Base-by-base conservation (phyloP, 2,888 invertebrate species). In the Parnassius apollo region DNA sequence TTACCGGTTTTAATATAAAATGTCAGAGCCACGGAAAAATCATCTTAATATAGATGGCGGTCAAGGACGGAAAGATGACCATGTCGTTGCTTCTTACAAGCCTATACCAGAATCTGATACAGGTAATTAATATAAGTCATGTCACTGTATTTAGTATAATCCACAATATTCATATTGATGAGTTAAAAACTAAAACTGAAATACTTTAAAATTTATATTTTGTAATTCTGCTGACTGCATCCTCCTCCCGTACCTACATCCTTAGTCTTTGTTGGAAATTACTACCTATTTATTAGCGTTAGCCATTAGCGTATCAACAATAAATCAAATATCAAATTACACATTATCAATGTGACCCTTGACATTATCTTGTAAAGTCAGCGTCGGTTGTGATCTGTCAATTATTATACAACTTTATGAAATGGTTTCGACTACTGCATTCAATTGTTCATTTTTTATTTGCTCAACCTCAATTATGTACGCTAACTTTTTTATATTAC, bases 21-120 rank as follows among this genome's bases (percentile, higher is more conserved):
- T 91, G 91, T 81, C 90, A 68, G 89, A 91, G 72, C 69, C 88
- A 65, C 82, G 85, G 70, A 89, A 87, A 77, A 89, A 86, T 69
- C 87, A 86, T 81, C 85, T 86, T 69, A 72, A 78, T 66, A 86
- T 87, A 78, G 89, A 91, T 81, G 90, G 89, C 70, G 89, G 82
- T 70, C 88, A 87, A 73, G 82, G 88, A 84, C 92, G 90, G 73
- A 89, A 90, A 67, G 59, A 59, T 42, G 92, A 90, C 70, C 93
- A 93, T 64, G 86, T 86, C 73, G 83, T 85, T 68, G 79, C 85
- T 53, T 80, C 92, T 48, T 94, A 94, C 78, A 94, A 93, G 78
- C 87, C 91, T 53, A 90, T 94, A 71, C 92, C 93, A 66, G 94
- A 94, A 73, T 78, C 89, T 70, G 93, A 93, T 79, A 84, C 91